phyloP scores from a whole-genome alignment of 2,113 vertebrate species.

The Zosterops hypoxanthus region DNA sequence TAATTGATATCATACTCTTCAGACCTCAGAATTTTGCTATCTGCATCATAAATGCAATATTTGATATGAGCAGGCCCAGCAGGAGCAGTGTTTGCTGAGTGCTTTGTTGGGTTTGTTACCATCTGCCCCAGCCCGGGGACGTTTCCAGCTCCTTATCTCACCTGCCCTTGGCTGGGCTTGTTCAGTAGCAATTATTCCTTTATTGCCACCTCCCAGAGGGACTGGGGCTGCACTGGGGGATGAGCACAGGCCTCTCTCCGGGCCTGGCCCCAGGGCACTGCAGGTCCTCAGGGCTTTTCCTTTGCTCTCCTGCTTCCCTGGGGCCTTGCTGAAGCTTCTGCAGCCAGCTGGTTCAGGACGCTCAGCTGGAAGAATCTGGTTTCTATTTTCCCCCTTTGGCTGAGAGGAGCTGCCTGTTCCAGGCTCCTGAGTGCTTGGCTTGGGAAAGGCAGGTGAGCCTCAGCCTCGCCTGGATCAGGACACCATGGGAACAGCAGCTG shows the following conservation, averaged over 20 bases:
- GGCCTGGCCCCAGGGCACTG: neutral
- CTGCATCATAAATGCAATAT: neutral
- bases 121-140: neutral
- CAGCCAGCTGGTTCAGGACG: neutral
- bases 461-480: accelerated
- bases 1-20: neutral
- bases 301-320: neutral
- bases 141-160: neutral
- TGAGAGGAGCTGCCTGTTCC: accelerated
- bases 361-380: neutral
- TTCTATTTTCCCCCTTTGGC: accelerated
- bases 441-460: neutral
- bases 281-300: neutral
- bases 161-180: neutral
- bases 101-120: neutral
- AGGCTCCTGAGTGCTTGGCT: neutral
- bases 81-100: neutral
- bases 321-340: neutral
- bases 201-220: neutral
- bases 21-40: neutral
- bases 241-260: neutral
- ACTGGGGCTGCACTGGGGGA: neutral
- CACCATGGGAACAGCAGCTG: neutral
- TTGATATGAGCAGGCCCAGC: neutral
- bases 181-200: neutral